A percentile compares a stretch with the other conserved stretches of the same genome.
These are phyloP conservation scores for Schlechtendalia chinensis DNA, from an alignment of 1,140 invertebrate species.

Conservation along the genomic window DNA sequence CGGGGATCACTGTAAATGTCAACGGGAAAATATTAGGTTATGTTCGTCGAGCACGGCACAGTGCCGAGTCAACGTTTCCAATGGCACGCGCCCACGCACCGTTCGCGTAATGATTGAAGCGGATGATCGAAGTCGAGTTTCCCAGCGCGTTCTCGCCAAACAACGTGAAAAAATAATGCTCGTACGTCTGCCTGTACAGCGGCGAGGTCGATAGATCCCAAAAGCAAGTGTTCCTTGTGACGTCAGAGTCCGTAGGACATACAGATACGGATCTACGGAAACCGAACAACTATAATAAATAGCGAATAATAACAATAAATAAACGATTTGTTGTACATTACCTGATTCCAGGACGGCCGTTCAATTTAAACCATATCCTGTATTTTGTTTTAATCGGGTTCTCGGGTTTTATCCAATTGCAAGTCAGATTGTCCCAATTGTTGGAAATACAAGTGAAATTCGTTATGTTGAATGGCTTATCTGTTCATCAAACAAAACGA, in stretches of 20 bases:
- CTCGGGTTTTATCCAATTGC: constrained; percentile 62
- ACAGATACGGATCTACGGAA: constrained; percentile 50
- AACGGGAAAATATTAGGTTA: background rate
- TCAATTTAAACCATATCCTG: constrained; percentile 60
- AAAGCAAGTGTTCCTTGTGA: constrained; percentile 56
- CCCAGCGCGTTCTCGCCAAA: constrained; percentile 62
- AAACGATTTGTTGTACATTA: background rate
- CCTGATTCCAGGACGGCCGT: constrained; percentile 55
- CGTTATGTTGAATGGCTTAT: constrained; percentile 57
- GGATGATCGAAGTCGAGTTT: constrained; percentile 57
- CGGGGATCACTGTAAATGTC: constrained; percentile 53
- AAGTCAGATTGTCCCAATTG: constrained; percentile 67
- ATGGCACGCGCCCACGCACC: constrained; percentile 51
- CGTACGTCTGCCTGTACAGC: constrained; percentile 63
- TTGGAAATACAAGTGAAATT: constrained; percentile 67
- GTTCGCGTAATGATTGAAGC: constrained; percentile 64
- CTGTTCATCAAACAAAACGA: background rate
- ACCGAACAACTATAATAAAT: background rate
- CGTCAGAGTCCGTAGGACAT: constrained; percentile 51
- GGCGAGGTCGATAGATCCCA: constrained; percentile 63
- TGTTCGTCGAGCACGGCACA: too few species aligned
- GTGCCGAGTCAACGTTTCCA: too few species aligned
- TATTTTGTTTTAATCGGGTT: constrained; percentile 62
- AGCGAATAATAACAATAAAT: background rate
- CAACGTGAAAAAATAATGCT: constrained; percentile 61